Evolutionary conservation across 2,797 vertebrate genomes (phyloP).

Genomic region (Phrynocephalus forsythii): DNA sequence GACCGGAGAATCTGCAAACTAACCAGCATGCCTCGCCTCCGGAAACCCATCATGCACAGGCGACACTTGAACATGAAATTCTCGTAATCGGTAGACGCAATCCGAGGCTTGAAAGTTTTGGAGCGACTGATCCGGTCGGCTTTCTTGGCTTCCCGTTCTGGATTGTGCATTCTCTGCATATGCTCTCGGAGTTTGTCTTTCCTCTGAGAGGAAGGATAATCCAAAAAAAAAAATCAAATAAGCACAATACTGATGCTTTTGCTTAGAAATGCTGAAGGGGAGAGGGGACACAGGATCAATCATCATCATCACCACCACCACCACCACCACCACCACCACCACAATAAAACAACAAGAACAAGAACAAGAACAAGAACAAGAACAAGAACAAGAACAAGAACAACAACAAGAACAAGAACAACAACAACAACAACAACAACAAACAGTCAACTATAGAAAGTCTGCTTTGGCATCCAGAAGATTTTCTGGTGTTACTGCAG

Average conservation of each 20-base stretch:
- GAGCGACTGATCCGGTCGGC: constrained; percentile 92
- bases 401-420: too few species aligned
- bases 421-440: too few species aligned
- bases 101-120: constrained; percentile 93
- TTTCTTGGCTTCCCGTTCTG: constrained; percentile 95
- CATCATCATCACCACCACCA: too few species aligned
- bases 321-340: too few species aligned
- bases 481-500: neutral
- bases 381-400: too few species aligned
- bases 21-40: constrained; percentile 97
- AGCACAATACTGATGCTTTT: neutral
- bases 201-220: constrained; percentile 79
- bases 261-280: neutral
- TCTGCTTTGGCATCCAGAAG: neutral
- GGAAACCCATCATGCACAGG: constrained; percentile 99
- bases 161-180: constrained; percentile 99
- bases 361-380: too few species aligned
- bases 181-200: constrained; percentile 98
- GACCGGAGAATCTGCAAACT: neutral
- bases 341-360: too few species aligned
- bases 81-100: constrained; percentile 93
- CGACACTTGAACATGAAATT: constrained; percentile 99
- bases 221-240: neutral
- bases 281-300: neutral
- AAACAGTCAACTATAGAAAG: neutral